phyloP scores from a whole-genome alignment of 35 echinoderm and acorn worm genomes.

The Ophiothrix spiculata region DNA sequence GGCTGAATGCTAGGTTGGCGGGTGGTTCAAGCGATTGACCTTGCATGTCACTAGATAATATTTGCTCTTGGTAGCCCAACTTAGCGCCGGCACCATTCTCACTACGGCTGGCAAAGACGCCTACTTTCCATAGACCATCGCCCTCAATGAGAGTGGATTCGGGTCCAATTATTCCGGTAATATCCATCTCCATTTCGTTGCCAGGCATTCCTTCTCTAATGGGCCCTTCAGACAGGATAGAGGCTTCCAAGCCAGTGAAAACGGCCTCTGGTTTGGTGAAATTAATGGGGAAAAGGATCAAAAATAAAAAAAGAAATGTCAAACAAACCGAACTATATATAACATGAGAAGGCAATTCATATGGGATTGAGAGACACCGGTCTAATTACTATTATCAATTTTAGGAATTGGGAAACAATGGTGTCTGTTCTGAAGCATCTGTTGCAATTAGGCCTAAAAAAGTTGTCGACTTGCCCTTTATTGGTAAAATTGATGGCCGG shows the following conservation, averaged over 20 bases:
- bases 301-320: not conserved
- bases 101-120: constrained; percentile 43
- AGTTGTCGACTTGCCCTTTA: no score
- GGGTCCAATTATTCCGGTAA: constrained; percentile 39
- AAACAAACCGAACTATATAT: no score
- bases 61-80: constrained; percentile 30
- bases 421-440: no score
- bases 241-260: constrained; percentile 61
- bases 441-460: no score
- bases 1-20: constrained; percentile 38
- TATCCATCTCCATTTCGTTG: constrained; percentile 51
- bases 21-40: constrained; percentile 40
- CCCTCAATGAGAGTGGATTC: constrained; percentile 51
- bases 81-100: constrained; percentile 37
- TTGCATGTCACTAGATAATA: constrained; percentile 43
- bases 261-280: constrained; percentile 55
- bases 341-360: no score
- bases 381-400: no score
- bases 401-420: no score
- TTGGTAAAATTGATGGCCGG: no score
- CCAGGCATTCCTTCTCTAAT: constrained; percentile 51
- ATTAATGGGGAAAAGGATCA: not conserved
- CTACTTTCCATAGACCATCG: constrained; percentile 45
- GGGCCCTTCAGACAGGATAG: constrained; percentile 42
- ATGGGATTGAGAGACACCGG: no score